These are phyloP conservation scores for Machaerirhynchus nigripectus DNA, from an alignment of 2,113 vertebrate species.

Conservation along the genomic window DNA sequence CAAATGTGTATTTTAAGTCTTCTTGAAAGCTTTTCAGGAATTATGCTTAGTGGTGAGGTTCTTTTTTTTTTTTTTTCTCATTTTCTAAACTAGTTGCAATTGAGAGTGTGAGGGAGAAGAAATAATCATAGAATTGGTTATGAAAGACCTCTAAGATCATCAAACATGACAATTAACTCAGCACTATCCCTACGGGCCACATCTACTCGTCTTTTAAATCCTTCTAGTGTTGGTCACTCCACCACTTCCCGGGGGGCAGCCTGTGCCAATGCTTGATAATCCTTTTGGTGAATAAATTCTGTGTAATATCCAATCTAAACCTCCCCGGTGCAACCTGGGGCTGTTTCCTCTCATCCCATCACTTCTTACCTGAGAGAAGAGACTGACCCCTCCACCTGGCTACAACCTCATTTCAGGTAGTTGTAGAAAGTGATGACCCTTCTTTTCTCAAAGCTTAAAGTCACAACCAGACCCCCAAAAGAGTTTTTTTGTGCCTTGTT, in stretches of 20 bases:
- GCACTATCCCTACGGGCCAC: neutral
- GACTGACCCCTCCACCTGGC: neutral
- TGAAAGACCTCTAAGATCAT: neutral
- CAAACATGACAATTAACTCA: neutral
- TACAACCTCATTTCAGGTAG: neutral
- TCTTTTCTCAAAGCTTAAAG: neutral
- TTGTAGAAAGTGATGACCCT: neutral
- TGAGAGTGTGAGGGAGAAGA: neutral
- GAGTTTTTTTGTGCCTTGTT: neutral
- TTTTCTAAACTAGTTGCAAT: neutral
- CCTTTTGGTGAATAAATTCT: neutral
- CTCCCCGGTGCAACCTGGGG: neutral
- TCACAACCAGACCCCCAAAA: neutral
- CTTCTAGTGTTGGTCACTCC: neutral
- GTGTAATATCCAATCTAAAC: neutral
- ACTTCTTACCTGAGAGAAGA: neutral
- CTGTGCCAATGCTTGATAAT: neutral
- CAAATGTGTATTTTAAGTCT: slow-evolving; percentile 15
- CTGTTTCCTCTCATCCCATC: neutral
- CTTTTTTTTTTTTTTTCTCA: neutral
- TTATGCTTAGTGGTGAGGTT: neutral
- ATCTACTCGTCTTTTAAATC: neutral
- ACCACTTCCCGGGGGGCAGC: neutral
- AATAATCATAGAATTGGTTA: neutral
- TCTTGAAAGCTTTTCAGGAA: neutral